Evolutionary conservation across 2,888 invertebrate genomes (phyloP), one percentile per base, ranked within the genome.

Genomic region (Melikaiella ostensackeni): DNA sequence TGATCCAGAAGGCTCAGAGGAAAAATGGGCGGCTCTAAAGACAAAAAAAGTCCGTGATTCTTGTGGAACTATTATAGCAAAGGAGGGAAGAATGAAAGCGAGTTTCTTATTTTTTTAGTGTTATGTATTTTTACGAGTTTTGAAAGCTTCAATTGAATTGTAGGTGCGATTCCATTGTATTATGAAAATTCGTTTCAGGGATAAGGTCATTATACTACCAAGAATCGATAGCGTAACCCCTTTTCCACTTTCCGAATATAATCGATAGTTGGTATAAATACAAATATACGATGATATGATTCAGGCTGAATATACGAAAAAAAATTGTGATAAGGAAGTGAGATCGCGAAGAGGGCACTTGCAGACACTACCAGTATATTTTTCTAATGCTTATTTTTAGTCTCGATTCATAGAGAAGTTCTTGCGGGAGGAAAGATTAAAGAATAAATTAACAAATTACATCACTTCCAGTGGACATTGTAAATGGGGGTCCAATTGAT

Each of bases 291-390:
- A n/a, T n/a, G n/a, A n/a, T 64, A 64, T 62, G 62, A 62, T 64
- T 86, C 89, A 89, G 88, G 88, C 86, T 87, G 89, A 88, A 85
- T 83, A 83, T 84, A 84, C 82, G 82, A n/a, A 83, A 84, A 75
- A 80, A 63, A 84, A n/a, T n/a, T n/a, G n/a, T 80, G 75, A 74
- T 61, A 77, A 77, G 74, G 74, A 74, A 64, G 74, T 75, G 62
- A 82, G 74, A 77, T 76, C 77, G 76, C 76, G 80, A 84, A 80
- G 77, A 83, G 81, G 79, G 84, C 87, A 88, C 85, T 84, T 84
- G 86, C 89, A 89, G 89, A 90, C 90, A 90, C 90, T 90, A 90
- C 88, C 84, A 84, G 85, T 79, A 81, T 81, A 30, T 79, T 77
- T 81, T 85, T 85, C 86, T n/a, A 70, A 64, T 21, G 63, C 42